Evolutionary conservation across 2,113 vertebrate genomes (phyloP), one percentile per base, ranked within the genome.

Genomic region (Dascyllus trimaculatus): DNA sequence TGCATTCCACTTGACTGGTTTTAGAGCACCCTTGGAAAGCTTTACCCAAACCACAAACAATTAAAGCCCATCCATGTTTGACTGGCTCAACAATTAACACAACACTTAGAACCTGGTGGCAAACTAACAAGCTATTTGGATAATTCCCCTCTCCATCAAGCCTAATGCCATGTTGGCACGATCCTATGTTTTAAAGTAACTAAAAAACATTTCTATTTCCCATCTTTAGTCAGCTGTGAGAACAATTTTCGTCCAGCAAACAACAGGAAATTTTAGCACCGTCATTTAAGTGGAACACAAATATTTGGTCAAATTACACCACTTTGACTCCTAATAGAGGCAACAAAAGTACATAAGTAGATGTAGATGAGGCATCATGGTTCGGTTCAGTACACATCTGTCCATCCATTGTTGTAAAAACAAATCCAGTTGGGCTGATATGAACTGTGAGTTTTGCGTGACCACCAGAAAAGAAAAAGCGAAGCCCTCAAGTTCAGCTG

Each of bases 1-100:
- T 17, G 5, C 53, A 15, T 45, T 52, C 21, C 32, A 32, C 46
- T 21, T 13, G 19, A 11, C 54, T 25, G 18, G 29, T 26, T 51
- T 40, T 22, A 18, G 15, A 54, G 8, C 38, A 29, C 21, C 22
- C 0, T 40, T 32, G 26, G 14, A 54, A 64, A 22, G 24, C 45
- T 14, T 59, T 25, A 11, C 11, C 26, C 25, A 8, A 29, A 45
- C 43, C 56, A 67, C 25, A 11, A 49, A 25, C 45, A 38, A 70
- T 65, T 75, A 48, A 48, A 69, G 59, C 46, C 26, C 22, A n/a
- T 60, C 38, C 14, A 70, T 1, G 4, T 64, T 56, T 69, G 22
- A 59, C 15, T n/a, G 43, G 63, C 62, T 45, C 8, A 75, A 48
- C 59, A 64, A 38, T 75, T 62, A 78, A 26, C 26, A 26, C 21